Percentiles rank a stretch among this genome's conserved stretches.
These are phyloP conservation scores for Alauda arvensis DNA, from an alignment of 2,797 vertebrate species.

Conservation along the genomic window DNA sequence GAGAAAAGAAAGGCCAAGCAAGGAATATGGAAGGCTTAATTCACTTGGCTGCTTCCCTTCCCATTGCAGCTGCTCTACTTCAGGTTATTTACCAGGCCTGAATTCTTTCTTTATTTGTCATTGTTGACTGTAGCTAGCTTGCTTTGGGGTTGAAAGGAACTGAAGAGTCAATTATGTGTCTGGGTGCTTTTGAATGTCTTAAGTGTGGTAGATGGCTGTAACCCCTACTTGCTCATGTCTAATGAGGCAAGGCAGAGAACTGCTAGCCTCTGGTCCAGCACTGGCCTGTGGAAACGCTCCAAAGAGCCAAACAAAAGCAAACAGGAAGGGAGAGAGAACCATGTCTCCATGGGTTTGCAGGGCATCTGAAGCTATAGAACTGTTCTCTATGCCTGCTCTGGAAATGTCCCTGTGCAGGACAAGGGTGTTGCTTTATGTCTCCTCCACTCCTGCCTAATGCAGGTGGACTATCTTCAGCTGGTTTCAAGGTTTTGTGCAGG, in stretches of 20 bases:
- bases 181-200: constrained; percentile 17
- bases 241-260: constrained; percentile 4
- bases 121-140: constrained; percentile 20
- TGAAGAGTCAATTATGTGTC: constrained; percentile 41
- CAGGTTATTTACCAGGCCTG: constrained; percentile 45
- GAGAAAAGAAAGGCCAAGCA: constrained; percentile 21
- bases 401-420: too few species aligned
- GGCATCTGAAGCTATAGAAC: background rate
- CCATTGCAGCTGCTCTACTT: constrained; percentile 43
- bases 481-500: background rate
- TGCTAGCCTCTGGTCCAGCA: background rate
- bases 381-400: background rate
- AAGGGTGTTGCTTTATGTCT: background rate
- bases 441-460: background rate
- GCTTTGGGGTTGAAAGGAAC: constrained; percentile 34
- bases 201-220: constrained; percentile 9
- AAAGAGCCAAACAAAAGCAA: background rate
- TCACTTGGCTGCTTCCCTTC: constrained; percentile 26
- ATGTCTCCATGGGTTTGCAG: background rate
- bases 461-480: background rate
- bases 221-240: background rate
- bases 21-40: constrained; percentile 29
- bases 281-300: background rate
- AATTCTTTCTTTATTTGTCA: constrained; percentile 24
- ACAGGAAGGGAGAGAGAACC: background rate